Conservation (phyloP, 2,113 vertebrate genomes). For the Origma solitaria region DNA sequence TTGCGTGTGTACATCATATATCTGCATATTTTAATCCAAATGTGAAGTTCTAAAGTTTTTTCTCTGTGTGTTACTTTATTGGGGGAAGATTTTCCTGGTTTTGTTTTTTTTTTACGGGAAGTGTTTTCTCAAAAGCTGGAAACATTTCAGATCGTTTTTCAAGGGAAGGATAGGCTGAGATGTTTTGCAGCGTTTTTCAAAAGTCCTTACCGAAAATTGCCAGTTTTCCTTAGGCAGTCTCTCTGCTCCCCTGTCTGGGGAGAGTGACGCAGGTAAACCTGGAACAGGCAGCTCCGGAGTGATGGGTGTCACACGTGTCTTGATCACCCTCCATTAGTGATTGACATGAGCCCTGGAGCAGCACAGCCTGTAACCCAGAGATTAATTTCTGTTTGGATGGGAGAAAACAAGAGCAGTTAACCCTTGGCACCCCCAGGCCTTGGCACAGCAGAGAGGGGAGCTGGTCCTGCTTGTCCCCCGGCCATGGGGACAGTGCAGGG, state of each 20-base stretch:
- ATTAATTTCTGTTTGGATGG: not conserved
- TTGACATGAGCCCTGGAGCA: not conserved
- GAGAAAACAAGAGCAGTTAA: not conserved
- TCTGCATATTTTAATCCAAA: not conserved
- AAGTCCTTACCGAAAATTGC: not conserved
- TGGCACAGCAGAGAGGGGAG: not conserved
- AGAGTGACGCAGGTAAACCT: not conserved
- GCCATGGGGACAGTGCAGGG: fast-evolving
- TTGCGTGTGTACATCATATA: fast-evolving
- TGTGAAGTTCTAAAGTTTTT: not conserved
- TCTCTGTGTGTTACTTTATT: not conserved
- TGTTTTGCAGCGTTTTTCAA: not conserved
- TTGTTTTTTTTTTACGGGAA: not conserved
- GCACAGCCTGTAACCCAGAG: slow-evolving; percentile 13
- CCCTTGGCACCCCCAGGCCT: not conserved
- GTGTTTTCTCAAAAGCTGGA: not conserved
- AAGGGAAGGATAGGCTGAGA: not conserved
- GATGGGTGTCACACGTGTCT: not conserved
- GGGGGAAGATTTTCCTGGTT: not conserved
- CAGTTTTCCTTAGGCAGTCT: not conserved
- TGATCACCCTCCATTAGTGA: not conserved
- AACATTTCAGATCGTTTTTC: not conserved
- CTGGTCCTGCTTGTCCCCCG: not conserved
- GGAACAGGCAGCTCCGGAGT: not conserved
- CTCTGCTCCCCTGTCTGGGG: not conserved